Base-by-base conservation (phyloP, 1,140 invertebrate genomes). In the Lasaia peninsularis region DNA sequence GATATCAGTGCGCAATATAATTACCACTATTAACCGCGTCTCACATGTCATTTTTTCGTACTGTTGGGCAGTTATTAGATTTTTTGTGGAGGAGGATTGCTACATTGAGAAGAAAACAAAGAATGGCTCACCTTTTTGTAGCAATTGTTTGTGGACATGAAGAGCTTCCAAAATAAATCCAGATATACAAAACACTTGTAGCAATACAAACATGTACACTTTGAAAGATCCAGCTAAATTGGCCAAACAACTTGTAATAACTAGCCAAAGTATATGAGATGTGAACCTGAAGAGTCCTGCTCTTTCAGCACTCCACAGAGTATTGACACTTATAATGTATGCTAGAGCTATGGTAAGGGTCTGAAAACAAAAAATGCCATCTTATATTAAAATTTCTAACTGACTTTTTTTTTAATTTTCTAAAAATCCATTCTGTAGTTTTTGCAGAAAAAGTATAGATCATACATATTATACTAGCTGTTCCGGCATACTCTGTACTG, bases 201-300 rank as follows among this genome's bases (percentile, higher is more conserved):
- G 69, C 3, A 86, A 12, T 10, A 91, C 82, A 76, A 94, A 94
- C 50, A 92, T 86, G 50, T 91, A 78, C 2, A 92, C 88, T 84
- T 92, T 90, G 52, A 92, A 92, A 20, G 89, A 78, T 7, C 91
- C 92, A 20, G 92, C 89, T 24, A 91, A 69, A 65, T 92, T 92
- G 3, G 93, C 91, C 7, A 94, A 18, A 68, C 91, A 93, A 51
- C 92, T 88, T 48, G 91, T 92, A 16, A 92, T 78, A 1, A 93
- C 78, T 2, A 93, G 78, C 93, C 93, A 94, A 1, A 94, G 73
- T 0, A 90, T 73, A 40, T 91, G 90, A 0, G 93, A 92, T 5
- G 88, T 81, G 31, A 90, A 90, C 52, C 89, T 88, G 67, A 94
- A 94, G 32, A 90, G 68, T 14, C 65, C 66, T 24, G 91, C 91